Base-by-base conservation (phyloP, 37 sponge, comb jelly and placozoan species). In the Lycopodina hypogea region DNA sequence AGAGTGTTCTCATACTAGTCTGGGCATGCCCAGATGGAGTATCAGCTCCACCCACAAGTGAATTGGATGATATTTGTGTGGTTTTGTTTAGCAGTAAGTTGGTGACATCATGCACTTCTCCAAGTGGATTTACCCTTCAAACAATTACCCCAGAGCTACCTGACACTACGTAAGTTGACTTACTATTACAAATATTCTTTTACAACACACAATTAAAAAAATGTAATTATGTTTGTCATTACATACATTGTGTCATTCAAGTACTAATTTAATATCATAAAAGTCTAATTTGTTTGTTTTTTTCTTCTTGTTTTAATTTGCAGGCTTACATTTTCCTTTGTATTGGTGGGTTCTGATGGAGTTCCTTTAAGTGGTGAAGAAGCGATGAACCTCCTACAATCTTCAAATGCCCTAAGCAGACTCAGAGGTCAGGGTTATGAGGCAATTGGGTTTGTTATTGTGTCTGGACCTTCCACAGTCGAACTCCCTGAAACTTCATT, bases 1-100 rank as follows among this genome's bases (percentile, higher is more conserved):
- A 56, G 28, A 33, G 26, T 15, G 34, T 29, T 29, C 69, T 36
- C 64, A 14, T 77, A 18, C 75, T 92, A 17, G 74, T 84, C 37
- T 87, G 84, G 81, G 89, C 56, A 19, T 92, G 93, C 84, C 93
- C 88, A 19, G 78, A 67, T 36, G 93, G 89, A 4, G 78, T 80
- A 19, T 34, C 37, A 0, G 37, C 88, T 1, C 93, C 93, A 30
- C 32, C 51, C 36, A 21, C 0, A 23, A 77, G 38, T 0, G 56
- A 73, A 23, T 53, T 81, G 56, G 64, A 69, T 14, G 75, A 59
- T 0, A 29, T 92, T 17, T 92, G 93, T 68, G 19, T 45, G 17
- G 28, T 52, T 7, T 72, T 92, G 11, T 64, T 84, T 7, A 33
- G 14, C 0, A 55, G 24, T 7, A 39, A 56, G 35, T n/a, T 69